These are phyloP conservation scores for Enteromius treurensis DNA, from an alignment of 2,797 vertebrate genomes.

Conservation along the genomic window DNA sequence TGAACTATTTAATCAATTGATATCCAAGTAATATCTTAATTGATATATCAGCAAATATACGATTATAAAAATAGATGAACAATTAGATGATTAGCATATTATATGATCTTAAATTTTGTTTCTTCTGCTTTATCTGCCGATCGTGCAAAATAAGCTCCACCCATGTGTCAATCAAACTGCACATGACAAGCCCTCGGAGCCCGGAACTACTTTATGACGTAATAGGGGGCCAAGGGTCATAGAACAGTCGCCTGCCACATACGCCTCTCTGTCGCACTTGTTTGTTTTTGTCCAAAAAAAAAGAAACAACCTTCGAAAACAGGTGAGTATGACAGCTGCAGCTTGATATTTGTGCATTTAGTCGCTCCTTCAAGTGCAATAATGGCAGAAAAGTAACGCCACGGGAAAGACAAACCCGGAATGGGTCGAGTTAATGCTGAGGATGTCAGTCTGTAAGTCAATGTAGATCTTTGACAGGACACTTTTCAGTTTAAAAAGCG, in stretches of 20 bases:
- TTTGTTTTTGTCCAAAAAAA: slow-evolving; percentile 65
- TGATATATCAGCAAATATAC: background rate
- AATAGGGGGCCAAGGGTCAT: slow-evolving; percentile 69
- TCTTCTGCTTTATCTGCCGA: background rate
- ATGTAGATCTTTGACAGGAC: background rate
- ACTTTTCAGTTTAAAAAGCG: background rate
- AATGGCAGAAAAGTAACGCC: background rate
- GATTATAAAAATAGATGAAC: background rate
- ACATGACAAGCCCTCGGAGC: background rate
- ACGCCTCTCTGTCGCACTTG: slow-evolving; percentile 67
- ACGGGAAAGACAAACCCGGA: slow-evolving; percentile 2
- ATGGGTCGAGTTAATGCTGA: background rate
- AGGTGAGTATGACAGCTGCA: slow-evolving; percentile 61
- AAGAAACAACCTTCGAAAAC: slow-evolving; percentile 50
- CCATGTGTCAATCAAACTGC: slow-evolving; percentile 22
- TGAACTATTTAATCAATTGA: background rate
- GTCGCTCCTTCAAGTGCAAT: background rate
- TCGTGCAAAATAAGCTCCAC: background rate
- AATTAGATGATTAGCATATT: background rate
- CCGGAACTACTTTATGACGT: slow-evolving; percentile 56
- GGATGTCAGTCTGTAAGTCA: background rate
- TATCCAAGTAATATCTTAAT: background rate
- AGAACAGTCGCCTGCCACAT: slow-evolving; percentile 66
- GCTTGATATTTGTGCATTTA: background rate
- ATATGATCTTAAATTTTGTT: background rate